Evolutionary conservation across 2,797 vertebrate genomes (phyloP).

Genomic region (Limosa lapponica): DNA sequence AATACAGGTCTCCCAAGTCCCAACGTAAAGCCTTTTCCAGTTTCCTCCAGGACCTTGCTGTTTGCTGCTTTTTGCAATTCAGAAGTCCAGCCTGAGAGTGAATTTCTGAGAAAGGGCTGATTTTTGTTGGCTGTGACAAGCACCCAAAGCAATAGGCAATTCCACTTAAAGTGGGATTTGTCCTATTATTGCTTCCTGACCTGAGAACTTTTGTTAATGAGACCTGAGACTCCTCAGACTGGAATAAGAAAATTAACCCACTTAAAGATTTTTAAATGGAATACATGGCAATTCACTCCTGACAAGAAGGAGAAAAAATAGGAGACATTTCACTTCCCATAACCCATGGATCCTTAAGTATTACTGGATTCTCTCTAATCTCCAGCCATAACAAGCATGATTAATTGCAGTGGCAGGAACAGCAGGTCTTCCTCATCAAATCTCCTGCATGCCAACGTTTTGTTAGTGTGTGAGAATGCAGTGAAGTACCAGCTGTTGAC

Average conservation of each 20-base stretch:
- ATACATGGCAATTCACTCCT: not conserved
- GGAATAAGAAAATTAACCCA: not conserved
- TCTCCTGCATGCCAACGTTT: not conserved
- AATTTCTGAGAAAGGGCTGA: not conserved
- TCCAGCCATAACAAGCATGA: not conserved
- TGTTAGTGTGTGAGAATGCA: not conserved
- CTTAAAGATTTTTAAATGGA: not conserved
- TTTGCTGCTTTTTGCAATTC: not conserved
- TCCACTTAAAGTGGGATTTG: not conserved
- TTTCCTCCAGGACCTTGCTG: not conserved
- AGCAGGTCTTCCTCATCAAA: constrained; percentile 24
- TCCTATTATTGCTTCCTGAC: not conserved
- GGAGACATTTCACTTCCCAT: not conserved
- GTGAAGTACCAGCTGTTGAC: constrained; percentile 7
- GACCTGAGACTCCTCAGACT: not conserved
- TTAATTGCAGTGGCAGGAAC: constrained; percentile 7
- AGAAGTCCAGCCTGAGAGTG: not conserved
- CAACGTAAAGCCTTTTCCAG: not conserved
- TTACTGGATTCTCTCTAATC: not conserved
- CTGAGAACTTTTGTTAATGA: not conserved
- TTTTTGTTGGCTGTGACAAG: not conserved
- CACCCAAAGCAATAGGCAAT: not conserved
- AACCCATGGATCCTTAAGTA: not conserved
- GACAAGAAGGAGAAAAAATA: not conserved
- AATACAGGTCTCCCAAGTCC: not conserved